Evolutionary conservation across 2,797 vertebrate genomes (phyloP).

Genomic region (Brotula barbata): DNA sequence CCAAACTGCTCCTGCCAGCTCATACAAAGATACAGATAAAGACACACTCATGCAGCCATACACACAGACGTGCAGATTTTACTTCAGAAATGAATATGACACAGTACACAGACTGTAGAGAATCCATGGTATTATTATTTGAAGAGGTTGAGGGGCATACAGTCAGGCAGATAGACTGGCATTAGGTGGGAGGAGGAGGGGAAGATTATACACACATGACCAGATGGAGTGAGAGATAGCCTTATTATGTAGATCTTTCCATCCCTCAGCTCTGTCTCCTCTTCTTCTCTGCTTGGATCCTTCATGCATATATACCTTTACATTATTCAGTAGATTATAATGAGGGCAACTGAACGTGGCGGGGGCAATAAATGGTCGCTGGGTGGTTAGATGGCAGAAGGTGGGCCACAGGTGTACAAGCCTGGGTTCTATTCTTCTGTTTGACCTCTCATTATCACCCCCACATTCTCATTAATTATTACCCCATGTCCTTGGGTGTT

Average conservation of each 20-base stretch:
- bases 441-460: constrained; percentile 76
- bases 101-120: background rate
- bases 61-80: constrained; percentile 23
- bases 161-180: constrained; percentile 63
- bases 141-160: constrained; percentile 46
- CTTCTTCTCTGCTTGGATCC: constrained; percentile 35
- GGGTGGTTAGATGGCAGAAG: constrained; percentile 75
- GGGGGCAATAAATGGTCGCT: constrained; percentile 34
- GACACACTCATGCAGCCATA: constrained; percentile 15
- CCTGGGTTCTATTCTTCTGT: constrained; percentile 68
- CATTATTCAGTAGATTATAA: constrained; percentile 78
- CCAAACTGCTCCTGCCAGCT: constrained; percentile 50
- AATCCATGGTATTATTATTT: constrained; percentile 35
- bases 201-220: constrained; percentile 65
- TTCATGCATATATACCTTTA: constrained; percentile 77
- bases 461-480: constrained; percentile 64
- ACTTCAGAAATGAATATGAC: background rate
- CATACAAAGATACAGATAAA: constrained; percentile 37
- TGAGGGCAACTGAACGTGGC: constrained; percentile 64
- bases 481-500: constrained; percentile 61
- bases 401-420: constrained; percentile 76
- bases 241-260: constrained; percentile 69
- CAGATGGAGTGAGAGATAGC: constrained; percentile 82
- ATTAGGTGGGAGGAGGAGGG: constrained; percentile 59
- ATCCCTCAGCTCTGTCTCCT: constrained; percentile 57